Base-by-base conservation (phyloP, 1,140 invertebrate genomes). In the Apis laboriosa region DNA sequence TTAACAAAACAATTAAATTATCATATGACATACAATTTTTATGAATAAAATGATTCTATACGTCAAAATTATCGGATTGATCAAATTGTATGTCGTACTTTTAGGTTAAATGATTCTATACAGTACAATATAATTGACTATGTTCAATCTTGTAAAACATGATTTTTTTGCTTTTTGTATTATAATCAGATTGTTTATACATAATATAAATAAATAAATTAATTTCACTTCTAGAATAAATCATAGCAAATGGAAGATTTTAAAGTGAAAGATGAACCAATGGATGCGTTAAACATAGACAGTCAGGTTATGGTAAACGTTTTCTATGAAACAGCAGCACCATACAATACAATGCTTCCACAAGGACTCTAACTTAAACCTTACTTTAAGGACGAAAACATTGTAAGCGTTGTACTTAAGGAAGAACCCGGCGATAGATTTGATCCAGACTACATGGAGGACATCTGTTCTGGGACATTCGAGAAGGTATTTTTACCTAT, bases 401-500 rank as follows among this genome's bases (percentile, higher is more conserved):
- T 92, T 89, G 90, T 93, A 80, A 93, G 90, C 79, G 90, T 93
- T 84, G 92, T 92, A 80, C 90, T 94, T 74, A 93, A 93, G 68
- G 93, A 93, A 87, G 92, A 93, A 90, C 90, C 91, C 61, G 90
- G 89, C 63, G 91, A 91, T 83, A 91, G 89, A 90, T 91, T 92
- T 72, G 88, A 92, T 87, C 83, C 91, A 19, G 88, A 90, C 80
- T 94, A 94, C 88, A 93, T 94, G 90, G 93, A 94, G 83, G 93
- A 94, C 85, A 94, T 94, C 80, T 94, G 93, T 83, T 91, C 92
- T 43, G 92, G 92, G 66, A 91, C 92, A 53, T 93, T 93, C 75
- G 93, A 92, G 74, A 94, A 94, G 88, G 93, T 92, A 77, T 93
- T 94, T 80, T 89, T 93, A 85, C 91, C 93, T 66, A 93, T 94